These are phyloP conservation scores for Stratiolaelaps scimitus DNA, from an alignment of 1,140 invertebrate species.

Conservation along the genomic window DNA sequence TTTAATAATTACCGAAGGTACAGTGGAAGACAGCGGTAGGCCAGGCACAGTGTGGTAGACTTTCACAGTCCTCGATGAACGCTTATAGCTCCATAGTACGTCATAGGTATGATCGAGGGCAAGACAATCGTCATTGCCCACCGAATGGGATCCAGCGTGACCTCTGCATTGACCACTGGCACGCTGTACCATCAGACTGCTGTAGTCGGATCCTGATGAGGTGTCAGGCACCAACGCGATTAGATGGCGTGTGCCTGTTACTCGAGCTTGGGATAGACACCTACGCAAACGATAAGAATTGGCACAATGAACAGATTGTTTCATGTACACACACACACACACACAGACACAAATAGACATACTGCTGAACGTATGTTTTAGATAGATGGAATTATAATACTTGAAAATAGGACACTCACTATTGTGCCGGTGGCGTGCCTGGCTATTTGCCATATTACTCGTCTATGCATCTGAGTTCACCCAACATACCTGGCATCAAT, in stretches of 20 bases:
- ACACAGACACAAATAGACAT: neutral
- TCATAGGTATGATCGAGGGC: slow-evolving; percentile 62
- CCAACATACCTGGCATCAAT: slow-evolving; percentile 53
- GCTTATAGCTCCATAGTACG: slow-evolving; percentile 48
- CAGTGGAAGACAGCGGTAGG: slow-evolving; percentile 52
- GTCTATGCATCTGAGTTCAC: no score
- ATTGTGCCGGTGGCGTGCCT: no score
- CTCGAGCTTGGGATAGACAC: neutral
- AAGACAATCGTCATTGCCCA: slow-evolving; percentile 5
- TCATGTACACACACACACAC: neutral
- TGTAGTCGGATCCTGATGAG: slow-evolving; percentile 5
- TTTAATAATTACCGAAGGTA: slow-evolving; percentile 38
- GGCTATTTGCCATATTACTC: no score
- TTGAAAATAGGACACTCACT: no score
- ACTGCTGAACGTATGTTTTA: no score
- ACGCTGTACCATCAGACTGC: slow-evolving; percentile 26
- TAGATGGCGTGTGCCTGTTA: slow-evolving; percentile 6
- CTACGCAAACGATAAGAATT: slow-evolving; percentile 32
- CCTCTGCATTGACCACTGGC: slow-evolving; percentile 9
- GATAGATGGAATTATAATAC: no score
- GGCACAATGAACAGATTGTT: slow-evolving; percentile 31
- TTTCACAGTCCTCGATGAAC: neutral
- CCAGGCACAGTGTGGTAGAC: slow-evolving; percentile 14
- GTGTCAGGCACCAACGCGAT: slow-evolving; percentile 4
- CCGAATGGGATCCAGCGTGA: neutral